phyloP scores from a whole-genome alignment of 2,113 vertebrate genomes.

The Nipponia nippon region DNA sequence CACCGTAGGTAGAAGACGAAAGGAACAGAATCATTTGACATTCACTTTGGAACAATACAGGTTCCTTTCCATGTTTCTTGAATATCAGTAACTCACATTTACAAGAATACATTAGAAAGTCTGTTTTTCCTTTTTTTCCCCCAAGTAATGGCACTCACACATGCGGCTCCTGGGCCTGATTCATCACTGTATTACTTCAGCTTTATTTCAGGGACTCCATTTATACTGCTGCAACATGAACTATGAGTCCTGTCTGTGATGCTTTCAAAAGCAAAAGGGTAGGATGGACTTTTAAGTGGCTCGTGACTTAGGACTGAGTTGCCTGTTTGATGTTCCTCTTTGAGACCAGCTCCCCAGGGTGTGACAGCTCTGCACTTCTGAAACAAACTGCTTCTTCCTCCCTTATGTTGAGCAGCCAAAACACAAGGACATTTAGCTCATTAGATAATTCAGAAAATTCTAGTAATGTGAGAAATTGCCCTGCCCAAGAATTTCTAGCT shows the following conservation, averaged over 20 bases:
- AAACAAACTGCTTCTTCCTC: neutral
- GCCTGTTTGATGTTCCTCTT: neutral
- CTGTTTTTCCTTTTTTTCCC: neutral
- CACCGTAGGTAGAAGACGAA: neutral
- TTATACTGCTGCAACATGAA: neutral
- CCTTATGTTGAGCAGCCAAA: neutral
- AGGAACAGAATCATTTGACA: neutral
- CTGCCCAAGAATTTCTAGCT: neutral
- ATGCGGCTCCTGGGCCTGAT: neutral
- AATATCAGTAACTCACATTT: constrained; percentile 1
- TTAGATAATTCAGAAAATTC: neutral
- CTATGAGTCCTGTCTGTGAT: neutral
- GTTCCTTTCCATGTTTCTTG: neutral
- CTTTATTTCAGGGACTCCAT: neutral
- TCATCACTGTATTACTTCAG: neutral
- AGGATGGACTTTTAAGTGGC: neutral
- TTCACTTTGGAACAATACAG: neutral
- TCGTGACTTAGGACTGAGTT: neutral
- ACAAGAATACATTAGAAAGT: neutral
- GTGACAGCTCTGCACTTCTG: neutral
- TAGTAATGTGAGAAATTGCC: neutral
- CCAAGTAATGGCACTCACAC: neutral
- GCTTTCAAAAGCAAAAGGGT: neutral
- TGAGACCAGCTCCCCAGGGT: neutral
- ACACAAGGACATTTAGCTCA: neutral